Conservation (phyloP, 1,140 invertebrate genomes). For the Procambarus virginalis region DNA sequence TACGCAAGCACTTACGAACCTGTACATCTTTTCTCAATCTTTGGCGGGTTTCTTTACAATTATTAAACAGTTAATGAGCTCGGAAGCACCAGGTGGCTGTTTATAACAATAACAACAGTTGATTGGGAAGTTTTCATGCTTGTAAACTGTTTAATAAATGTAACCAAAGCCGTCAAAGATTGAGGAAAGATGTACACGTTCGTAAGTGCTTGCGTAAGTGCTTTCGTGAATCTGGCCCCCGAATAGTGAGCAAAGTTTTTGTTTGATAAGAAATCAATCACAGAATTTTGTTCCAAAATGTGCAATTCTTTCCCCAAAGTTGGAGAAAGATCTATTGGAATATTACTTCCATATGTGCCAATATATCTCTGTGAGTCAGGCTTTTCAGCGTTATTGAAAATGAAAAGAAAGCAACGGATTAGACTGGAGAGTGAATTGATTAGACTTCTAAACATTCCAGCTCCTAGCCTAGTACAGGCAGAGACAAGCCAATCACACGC, state of each 20-base stretch:
- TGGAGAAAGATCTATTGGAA: not conserved
- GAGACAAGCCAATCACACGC: not conserved
- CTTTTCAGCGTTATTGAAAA: not conserved
- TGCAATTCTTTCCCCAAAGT: not conserved
- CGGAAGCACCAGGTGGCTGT: no score
- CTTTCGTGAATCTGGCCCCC: no score
- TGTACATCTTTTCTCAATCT: no score
- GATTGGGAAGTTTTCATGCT: no score
- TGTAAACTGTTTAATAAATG: no score
- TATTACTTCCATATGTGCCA: not conserved
- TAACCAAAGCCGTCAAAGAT: no score
- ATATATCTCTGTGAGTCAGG: conserved; percentile 13
- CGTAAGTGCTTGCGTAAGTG: no score
- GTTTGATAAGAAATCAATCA: not conserved
- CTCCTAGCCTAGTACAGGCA: not conserved
- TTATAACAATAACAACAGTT: no score
- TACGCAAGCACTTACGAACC: no score
- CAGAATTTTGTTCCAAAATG: not conserved
- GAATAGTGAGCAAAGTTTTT: not conserved
- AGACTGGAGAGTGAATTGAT: not conserved
- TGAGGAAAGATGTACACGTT: no score
- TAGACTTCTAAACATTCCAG: not conserved
- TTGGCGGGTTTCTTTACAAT: no score
- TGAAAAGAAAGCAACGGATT: not conserved
- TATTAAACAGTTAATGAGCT: no score